Evolutionary conservation across 2,888 invertebrate species (phyloP), one percentile per base, ranked within the genome.

Genomic region (Himalopsyche anomala): DNA sequence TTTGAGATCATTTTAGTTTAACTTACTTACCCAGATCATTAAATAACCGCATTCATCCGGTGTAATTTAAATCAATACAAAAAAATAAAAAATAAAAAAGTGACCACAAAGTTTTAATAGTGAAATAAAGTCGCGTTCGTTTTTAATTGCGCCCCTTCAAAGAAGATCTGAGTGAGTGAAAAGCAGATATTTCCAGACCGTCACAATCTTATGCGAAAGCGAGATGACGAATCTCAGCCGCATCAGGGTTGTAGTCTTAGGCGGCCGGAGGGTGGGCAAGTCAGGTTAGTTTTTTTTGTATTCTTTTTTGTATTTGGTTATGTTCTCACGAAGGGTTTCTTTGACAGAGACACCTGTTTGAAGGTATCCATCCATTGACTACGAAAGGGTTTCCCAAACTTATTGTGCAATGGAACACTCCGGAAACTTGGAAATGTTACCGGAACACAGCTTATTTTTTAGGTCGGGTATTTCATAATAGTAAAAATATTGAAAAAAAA

Each of bases 221-320:
- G 81, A 93, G 93, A 96, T 96, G 96, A 96, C 96, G 90, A 94
- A 94, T 93, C 95, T 95, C 91, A 96, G 95, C 93, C 95, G 95
- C 92, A 96, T 96, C 92, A 94, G 95, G 94, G 96, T 96, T 92
- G 96, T 96, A 92, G 96, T 96, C 91, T 93, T 96, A 91, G 96
- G 96, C 90, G 95, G 95, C 91, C 94, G 96, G 90, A 94, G 95
- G 91, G 96, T 96, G 91, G 96, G 96, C 90, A 96, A 96, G 93
- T 96, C 96, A 92, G 96, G 96, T 96, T 92, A 94, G 94, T 93
- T 85, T 84, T 86, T 81, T 82, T 56, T n/a, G n/a, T 28, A 6
- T 36, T 79, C 36, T 51, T 80, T 81, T 69, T 11, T 80, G 80
- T 81, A 42, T 28, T 54, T 6, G 38, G 12, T 36, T 79, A 5